Evolutionary conservation across 2,888 invertebrate genomes (phyloP).

Genomic region (Eudasyphora cyanicolor): DNA sequence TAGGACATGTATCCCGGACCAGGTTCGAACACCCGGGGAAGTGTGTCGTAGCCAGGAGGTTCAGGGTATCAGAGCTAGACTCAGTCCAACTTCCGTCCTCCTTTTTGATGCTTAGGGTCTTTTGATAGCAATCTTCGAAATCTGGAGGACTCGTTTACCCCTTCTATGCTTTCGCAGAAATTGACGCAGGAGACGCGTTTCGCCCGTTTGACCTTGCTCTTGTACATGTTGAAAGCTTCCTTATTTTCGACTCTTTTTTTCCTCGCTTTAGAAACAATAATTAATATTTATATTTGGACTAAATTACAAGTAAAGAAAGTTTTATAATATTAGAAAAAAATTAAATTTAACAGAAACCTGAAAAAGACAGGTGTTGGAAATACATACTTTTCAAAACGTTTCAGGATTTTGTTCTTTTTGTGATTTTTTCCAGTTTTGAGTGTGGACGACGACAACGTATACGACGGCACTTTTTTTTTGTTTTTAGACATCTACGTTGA

Average conservation of each 20-base stretch:
- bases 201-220: no score
- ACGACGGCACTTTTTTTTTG: neutral
- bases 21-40: no score
- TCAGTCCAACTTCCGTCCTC: no score
- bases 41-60: no score
- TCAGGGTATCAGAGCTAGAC: no score
- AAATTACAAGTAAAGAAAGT: slow-evolving; percentile 3
- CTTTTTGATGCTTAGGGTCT: no score
- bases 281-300: slow-evolving; percentile 13
- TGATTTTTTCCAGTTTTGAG: slow-evolving; percentile 8
- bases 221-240: no score
- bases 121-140: no score
- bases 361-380: slow-evolving; percentile 8
- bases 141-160: no score
- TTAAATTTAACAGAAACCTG: neutral
- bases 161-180: no score
- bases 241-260: neutral
- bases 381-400: neutral
- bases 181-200: no score
- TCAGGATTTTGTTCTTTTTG: slow-evolving; percentile 5
- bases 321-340: neutral
- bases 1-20: no score
- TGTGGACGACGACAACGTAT: neutral
- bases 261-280: neutral
- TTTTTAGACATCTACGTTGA: slow-evolving; percentile 81